Percentiles rank a stretch among this genome's conserved stretches.
Evolutionary conservation across 2,113 vertebrate species (phyloP).

Genomic region (Isichthys henryi): DNA sequence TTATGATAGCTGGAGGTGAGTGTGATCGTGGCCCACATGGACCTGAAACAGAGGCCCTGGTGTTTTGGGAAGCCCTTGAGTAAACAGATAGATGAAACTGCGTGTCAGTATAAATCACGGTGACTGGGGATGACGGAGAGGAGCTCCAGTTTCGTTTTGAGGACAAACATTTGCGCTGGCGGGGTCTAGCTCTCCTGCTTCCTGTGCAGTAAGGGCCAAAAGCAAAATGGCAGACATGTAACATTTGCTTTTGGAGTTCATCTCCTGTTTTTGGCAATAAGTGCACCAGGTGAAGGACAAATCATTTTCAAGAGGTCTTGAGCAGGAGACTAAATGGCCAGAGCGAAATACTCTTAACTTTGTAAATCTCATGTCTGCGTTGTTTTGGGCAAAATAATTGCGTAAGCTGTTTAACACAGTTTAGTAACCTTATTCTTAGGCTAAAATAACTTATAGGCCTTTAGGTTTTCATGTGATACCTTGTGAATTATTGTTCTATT

Average conservation of each 20-base stretch:
- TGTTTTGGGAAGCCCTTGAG: neutral
- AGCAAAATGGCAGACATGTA: neutral
- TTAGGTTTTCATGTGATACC: conserved; percentile 2
- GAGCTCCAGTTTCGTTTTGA: neutral
- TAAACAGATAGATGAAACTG: neutral
- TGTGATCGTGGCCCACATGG: neutral
- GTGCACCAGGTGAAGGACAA: neutral
- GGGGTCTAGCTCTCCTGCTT: neutral
- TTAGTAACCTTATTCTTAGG: neutral
- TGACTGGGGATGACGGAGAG: neutral
- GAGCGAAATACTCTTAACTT: neutral
- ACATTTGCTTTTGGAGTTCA: neutral
- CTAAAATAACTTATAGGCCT: conserved; percentile 21
- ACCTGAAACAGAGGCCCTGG: neutral
- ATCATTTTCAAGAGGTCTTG: neutral
- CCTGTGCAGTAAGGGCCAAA: neutral
- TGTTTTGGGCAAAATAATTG: neutral
- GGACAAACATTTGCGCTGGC: neutral
- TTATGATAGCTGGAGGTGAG: neutral
- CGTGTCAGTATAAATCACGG: neutral
- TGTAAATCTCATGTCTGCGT: neutral
- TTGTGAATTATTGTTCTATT: conserved; percentile 32
- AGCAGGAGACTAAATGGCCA: neutral
- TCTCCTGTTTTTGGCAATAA: neutral
- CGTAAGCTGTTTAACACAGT: neutral